A percentile compares a stretch with the other conserved stretches of the same genome.
Evolutionary conservation across 2,888 invertebrate species (phyloP).

Genomic region (Achlya flavicornis): DNA sequence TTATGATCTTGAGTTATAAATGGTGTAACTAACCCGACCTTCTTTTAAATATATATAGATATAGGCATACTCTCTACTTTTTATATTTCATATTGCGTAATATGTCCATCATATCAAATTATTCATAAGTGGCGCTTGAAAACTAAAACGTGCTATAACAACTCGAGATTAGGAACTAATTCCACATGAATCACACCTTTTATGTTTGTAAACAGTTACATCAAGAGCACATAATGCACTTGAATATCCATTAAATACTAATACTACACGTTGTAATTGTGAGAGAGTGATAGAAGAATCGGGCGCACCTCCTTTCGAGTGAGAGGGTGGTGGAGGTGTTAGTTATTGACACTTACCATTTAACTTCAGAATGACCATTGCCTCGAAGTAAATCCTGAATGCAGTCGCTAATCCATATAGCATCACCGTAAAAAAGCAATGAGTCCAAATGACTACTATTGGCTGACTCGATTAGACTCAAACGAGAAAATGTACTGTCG

Average conservation of each 20-base stretch:
- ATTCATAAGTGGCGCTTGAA: neutral
- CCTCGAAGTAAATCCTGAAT: too few species aligned
- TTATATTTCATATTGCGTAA: neutral
- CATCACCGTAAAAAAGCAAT: too few species aligned
- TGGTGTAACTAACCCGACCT: too few species aligned
- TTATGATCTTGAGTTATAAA: too few species aligned
- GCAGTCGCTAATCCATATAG: too few species aligned
- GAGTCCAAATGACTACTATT: too few species aligned
- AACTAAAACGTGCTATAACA: conserved; percentile 19
- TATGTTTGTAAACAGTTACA: neutral
- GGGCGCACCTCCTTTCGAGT: neutral
- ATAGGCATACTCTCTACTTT: neutral
- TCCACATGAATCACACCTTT: conserved; percentile 19
- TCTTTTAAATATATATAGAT: too few species aligned
- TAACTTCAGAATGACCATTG: too few species aligned
- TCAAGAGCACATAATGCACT: neutral
- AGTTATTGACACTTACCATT: neutral
- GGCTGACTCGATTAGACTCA: too few species aligned
- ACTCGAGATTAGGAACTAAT: conserved; percentile 21
- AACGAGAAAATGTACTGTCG: too few species aligned
- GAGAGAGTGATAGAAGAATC: neutral
- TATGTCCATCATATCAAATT: neutral
- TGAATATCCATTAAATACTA: neutral
- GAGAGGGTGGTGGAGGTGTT: neutral
- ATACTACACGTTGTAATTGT: neutral